These are phyloP conservation scores for Pseudonaja textilis DNA, from an alignment of 2,113 vertebrate genomes.

Conservation along the genomic window DNA sequence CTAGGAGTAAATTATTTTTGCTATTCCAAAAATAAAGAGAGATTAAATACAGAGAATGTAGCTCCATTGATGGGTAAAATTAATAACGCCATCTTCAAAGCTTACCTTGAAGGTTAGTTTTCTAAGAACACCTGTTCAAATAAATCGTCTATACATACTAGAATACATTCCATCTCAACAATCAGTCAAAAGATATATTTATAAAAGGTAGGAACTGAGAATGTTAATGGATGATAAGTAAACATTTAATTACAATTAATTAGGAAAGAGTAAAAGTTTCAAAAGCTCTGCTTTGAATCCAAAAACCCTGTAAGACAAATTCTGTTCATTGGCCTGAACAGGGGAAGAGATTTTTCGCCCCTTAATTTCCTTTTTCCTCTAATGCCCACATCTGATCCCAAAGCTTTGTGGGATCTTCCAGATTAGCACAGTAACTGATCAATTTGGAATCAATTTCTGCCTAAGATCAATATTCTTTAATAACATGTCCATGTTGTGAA, in stretches of 20 bases:
- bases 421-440: background rate
- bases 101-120: background rate
- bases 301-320: background rate
- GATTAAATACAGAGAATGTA: background rate
- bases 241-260: background rate
- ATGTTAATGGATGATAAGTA: background rate
- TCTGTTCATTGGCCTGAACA: background rate
- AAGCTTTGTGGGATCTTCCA: background rate
- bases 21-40: background rate
- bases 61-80: slow-evolving; percentile 10
- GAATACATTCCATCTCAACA: background rate
- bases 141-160: background rate
- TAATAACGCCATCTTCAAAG: background rate
- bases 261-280: background rate
- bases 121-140: background rate
- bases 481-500: background rate
- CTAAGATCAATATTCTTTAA: background rate
- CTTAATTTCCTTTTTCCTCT: background rate
- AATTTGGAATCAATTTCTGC: background rate
- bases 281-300: background rate
- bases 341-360: background rate
- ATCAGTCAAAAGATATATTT: background rate
- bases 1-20: background rate
- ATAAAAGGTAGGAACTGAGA: background rate
- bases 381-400: background rate